Evolutionary conservation across 2,888 invertebrate genomes (phyloP).

Genomic region (Villa cingulata): DNA sequence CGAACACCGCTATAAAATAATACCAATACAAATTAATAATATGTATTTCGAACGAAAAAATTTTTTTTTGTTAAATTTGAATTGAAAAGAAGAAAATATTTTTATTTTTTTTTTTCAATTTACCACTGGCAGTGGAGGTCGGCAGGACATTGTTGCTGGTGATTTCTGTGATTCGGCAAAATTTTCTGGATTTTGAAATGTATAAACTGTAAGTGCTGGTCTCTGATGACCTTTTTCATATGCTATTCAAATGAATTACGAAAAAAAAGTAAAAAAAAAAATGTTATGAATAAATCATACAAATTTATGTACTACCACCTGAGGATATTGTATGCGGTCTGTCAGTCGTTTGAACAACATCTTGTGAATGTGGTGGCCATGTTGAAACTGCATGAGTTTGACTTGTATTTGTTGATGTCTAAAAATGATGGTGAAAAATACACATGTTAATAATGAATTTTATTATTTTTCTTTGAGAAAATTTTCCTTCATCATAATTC

Average conservation of each 20-base stretch:
- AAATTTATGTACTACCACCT: conserved; percentile 29
- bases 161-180: conserved; percentile 37
- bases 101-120: conserved; percentile 26
- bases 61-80: no score
- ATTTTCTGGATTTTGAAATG: conserved; percentile 66
- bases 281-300: background rate
- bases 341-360: conserved; percentile 48
- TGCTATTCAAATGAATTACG: conserved; percentile 38
- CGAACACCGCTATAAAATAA: conserved; percentile 60
- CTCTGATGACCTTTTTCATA: conserved; percentile 78
- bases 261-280: conserved; percentile 2
- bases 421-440: conserved; percentile 11
- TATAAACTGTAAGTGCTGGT: conserved; percentile 73
- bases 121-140: conserved; percentile 63
- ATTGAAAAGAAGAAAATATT: no score
- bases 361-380: conserved; percentile 38
- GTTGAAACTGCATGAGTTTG: conserved; percentile 36
- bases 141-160: conserved; percentile 39
- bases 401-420: conserved; percentile 41
- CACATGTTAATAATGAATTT: background rate
- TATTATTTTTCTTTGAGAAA: no score
- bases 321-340: conserved; percentile 89
- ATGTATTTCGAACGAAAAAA: no score
- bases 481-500: no score
- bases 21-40: no score